Conservation (phyloP, 92 coral and sea anemone species). For the Palythoa heliodiscus region DNA sequence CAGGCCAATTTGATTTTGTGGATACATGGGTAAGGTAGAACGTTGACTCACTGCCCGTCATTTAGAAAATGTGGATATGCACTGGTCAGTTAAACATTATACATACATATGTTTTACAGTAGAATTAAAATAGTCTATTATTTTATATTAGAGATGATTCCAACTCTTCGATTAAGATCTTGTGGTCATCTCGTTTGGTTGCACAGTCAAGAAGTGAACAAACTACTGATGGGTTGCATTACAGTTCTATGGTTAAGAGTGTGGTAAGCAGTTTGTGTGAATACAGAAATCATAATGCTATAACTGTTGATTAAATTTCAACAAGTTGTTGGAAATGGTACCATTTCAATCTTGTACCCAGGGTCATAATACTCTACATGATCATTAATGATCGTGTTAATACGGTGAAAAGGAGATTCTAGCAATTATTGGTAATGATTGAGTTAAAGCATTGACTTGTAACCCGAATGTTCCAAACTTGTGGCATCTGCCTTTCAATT, state of each 20-base stretch:
- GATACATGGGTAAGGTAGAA: neutral
- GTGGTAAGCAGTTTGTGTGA: constrained; percentile 47
- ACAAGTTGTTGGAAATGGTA: neutral
- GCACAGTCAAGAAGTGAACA: constrained; percentile 59
- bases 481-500: no score
- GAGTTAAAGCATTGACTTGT: no score
- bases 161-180: constrained; percentile 77
- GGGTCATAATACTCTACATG: no score
- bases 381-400: no score
- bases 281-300: neutral
- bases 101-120: neutral
- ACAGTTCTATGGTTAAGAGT: constrained; percentile 53
- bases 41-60: neutral
- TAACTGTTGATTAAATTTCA: neutral
- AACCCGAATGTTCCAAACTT: no score
- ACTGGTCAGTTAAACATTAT: neutral
- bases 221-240: constrained; percentile 87
- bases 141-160: constrained; percentile 33
- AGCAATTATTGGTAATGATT: no score
- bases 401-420: no score
- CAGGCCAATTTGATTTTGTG: neutral
- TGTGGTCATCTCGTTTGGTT: constrained; percentile 70
- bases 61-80: neutral
- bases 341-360: no score
- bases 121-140: neutral